phyloP scores from a whole-genome alignment of 2,797 vertebrate genomes.

The Enteromius viviparus region DNA sequence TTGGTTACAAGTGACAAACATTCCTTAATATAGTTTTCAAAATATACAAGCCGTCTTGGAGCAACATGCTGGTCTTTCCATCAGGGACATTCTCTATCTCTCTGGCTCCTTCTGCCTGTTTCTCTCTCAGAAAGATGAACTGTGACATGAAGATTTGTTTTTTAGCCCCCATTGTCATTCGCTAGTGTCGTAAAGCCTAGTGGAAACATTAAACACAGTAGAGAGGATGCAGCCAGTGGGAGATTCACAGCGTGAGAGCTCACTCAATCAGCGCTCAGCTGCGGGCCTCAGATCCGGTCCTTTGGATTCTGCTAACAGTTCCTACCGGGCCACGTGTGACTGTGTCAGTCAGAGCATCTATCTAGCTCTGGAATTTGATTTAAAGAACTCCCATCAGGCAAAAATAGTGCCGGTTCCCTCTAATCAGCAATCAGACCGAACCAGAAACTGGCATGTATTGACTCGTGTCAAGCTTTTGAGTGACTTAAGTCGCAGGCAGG shows the following conservation, averaged over 20 bases:
- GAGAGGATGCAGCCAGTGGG: constrained; percentile 57
- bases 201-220: constrained; percentile 62
- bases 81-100: constrained; percentile 1
- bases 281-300: constrained; percentile 34
- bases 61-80: not conserved
- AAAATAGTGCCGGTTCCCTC: constrained; percentile 27
- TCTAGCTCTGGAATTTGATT: constrained; percentile 48
- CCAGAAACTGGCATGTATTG: constrained; percentile 28
- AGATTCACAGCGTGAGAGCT: constrained; percentile 48
- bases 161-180: constrained; percentile 50
- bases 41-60: not conserved
- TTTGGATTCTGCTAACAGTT: constrained; percentile 51
- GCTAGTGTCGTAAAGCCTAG: constrained; percentile 50
- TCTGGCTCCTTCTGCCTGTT: constrained; percentile 18
- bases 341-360: constrained; percentile 37
- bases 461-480: constrained; percentile 33
- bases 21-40: not conserved
- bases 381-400: constrained; percentile 10
- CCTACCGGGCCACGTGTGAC: constrained; percentile 20
- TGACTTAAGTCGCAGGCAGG: constrained; percentile 30
- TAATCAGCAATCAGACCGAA: constrained; percentile 48
- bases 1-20: not conserved
- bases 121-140: constrained; percentile 44
- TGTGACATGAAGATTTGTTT: constrained; percentile 51
- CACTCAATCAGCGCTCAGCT: constrained; percentile 55